Evolutionary conservation across 1,140 invertebrate species (phyloP).

Genomic region (Papilio polytes): DNA sequence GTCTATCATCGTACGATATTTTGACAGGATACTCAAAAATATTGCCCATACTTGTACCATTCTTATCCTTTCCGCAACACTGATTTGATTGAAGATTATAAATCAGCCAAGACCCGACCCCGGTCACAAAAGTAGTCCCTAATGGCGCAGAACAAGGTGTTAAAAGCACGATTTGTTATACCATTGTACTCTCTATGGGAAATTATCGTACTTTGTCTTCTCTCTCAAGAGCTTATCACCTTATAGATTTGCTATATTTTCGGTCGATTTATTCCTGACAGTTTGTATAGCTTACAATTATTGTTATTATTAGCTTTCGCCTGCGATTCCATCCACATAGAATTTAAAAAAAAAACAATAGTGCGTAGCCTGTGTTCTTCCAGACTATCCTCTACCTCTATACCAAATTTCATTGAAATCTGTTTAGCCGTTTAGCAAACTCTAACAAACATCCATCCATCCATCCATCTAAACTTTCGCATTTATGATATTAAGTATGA

Average conservation of each 20-base stretch:
- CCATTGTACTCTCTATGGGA: conserved; percentile 56
- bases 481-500: no score
- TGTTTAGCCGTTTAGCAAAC: no score
- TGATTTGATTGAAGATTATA: conserved; percentile 61
- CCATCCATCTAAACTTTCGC: no score
- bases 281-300: neutral
- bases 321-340: no score
- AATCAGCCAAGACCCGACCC: conserved; percentile 50
- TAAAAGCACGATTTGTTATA: conserved; percentile 77
- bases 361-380: no score
- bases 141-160: conserved; percentile 55
- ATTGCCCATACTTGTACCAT: conserved; percentile 17
- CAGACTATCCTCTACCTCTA: no score
- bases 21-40: neutral
- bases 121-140: conserved; percentile 51
- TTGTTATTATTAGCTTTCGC: neutral
- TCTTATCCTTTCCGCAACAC: conserved; percentile 55
- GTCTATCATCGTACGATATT: neutral
- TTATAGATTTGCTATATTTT: neutral
- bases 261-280: neutral
- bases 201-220: conserved; percentile 55
- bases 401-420: no score
- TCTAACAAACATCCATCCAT: no score
- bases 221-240: conserved; percentile 49
- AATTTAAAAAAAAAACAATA: no score